phyloP scores from a whole-genome alignment of 2,113 vertebrate genomes.

The Ia io region DNA sequence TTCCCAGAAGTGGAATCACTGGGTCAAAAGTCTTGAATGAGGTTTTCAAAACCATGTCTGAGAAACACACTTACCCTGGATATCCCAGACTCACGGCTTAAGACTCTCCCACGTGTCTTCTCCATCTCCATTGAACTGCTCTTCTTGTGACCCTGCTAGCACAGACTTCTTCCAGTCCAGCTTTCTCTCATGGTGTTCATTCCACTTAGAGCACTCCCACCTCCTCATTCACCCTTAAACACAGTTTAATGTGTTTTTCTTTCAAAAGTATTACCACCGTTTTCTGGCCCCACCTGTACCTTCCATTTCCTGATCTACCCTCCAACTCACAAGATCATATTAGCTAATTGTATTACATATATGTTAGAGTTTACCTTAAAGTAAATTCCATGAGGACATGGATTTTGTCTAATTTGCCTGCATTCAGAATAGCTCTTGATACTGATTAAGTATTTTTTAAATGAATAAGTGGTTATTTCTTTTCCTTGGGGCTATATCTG shows the following conservation, averaged over 20 bases:
- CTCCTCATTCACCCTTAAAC: background rate
- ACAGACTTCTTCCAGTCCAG: background rate
- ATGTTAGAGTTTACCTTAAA: background rate
- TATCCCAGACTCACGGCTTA: background rate
- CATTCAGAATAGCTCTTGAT: background rate
- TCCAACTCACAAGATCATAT: background rate
- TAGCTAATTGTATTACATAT: background rate
- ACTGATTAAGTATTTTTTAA: background rate
- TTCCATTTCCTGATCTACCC: background rate
- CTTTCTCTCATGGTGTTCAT: background rate
- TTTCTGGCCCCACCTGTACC: background rate
- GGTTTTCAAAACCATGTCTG: background rate
- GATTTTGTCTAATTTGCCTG: background rate
- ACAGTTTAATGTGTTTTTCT: background rate
- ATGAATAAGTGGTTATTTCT: background rate
- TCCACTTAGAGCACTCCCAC: background rate
- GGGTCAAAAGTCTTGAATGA: background rate
- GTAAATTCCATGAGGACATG: background rate
- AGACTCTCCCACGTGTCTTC: accelerated
- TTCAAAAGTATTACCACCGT: background rate
- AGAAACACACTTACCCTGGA: background rate
- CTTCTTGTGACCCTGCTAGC: background rate
- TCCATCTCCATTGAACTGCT: background rate
- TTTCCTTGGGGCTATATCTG: background rate
- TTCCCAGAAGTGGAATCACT: background rate